Conservation (phyloP, 2,113 vertebrate genomes). For the Trogon surrucura region DNA sequence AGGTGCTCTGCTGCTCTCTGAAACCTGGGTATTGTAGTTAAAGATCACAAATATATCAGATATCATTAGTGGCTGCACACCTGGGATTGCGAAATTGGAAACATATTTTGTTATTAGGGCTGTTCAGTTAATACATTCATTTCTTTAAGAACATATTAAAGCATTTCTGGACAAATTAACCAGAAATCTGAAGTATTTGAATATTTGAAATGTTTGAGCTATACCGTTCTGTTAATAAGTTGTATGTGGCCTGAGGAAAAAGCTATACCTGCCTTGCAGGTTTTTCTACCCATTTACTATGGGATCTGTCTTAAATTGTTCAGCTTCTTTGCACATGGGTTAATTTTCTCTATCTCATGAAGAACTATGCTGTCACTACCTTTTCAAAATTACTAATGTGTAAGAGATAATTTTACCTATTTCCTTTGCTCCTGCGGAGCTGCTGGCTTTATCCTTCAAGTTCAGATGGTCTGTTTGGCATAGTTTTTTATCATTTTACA, state of each 20-base stretch:
- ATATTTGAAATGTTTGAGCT: neutral
- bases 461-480: constrained; percentile 3
- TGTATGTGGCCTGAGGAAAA: neutral
- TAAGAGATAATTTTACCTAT: neutral
- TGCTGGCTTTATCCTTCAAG: neutral
- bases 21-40: neutral
- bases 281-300: neutral
- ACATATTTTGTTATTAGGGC: neutral
- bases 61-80: neutral
- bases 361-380: neutral
- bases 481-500: neutral
- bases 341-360: neutral
- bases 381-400: neutral
- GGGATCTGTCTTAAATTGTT: neutral
- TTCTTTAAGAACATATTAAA: neutral
- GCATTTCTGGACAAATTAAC: neutral
- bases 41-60: neutral
- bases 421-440: neutral
- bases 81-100: neutral
- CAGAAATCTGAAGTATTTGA: neutral
- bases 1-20: neutral
- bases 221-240: neutral
- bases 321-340: neutral
- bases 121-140: neutral
- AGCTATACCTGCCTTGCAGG: neutral